A percentile compares a stretch with the other conserved stretches of the same genome.
phyloP scores from a whole-genome alignment of 2,113 vertebrate genomes.

The Anguilla japonica region DNA sequence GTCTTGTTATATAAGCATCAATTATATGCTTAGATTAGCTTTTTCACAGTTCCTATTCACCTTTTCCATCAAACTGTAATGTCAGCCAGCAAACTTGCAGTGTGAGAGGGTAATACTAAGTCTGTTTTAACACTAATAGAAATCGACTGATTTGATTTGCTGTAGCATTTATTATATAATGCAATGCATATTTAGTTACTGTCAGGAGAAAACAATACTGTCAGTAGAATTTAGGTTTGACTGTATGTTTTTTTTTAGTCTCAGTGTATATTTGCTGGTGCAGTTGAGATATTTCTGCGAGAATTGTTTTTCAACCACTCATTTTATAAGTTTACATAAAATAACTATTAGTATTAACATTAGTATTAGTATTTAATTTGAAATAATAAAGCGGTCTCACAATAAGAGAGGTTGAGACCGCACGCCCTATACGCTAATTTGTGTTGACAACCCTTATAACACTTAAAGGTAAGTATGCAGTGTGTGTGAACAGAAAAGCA shows the following conservation, averaged over 20 bases:
- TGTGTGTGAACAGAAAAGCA: background rate
- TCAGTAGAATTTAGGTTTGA: background rate
- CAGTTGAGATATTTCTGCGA: background rate
- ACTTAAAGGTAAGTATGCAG: background rate
- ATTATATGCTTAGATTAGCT: background rate
- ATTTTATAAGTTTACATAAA: too few species aligned
- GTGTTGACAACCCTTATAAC: background rate
- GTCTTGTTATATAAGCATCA: background rate
- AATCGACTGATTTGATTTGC: background rate
- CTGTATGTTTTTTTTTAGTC: background rate
- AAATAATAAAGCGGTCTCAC: conserved; percentile 23
- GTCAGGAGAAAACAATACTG: background rate
- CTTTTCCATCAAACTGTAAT: background rate
- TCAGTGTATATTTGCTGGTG: background rate
- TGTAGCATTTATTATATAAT: background rate
- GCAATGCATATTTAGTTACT: background rate
- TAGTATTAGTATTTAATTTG: conserved; percentile 10
- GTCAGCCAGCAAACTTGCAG: background rate
- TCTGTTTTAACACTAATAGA: background rate
- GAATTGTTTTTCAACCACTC: background rate
- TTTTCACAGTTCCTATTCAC: background rate
- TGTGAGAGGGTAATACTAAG: background rate
- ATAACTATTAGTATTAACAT: too few species aligned
- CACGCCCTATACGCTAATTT: background rate
- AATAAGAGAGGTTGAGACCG: background rate